Evolutionary conservation across 2,888 invertebrate genomes (phyloP).

Genomic region (Idaea dimidiata): DNA sequence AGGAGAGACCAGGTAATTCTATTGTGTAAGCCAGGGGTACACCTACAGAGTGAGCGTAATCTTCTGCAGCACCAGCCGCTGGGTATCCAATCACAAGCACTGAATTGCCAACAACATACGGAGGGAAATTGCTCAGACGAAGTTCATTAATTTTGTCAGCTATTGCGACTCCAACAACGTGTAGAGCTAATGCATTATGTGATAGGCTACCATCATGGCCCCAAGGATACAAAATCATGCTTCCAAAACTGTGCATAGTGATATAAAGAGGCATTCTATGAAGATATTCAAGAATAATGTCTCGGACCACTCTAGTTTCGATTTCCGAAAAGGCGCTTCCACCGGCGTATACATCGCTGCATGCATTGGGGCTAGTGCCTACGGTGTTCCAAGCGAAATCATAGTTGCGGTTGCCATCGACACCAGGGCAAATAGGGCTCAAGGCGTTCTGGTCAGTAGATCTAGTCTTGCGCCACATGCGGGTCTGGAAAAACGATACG

Average conservation of each 20-base stretch:
- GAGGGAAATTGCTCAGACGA: conserved; percentile 53
- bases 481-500: conserved; percentile 53
- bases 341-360: conserved; percentile 83
- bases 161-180: conserved; percentile 61
- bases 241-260: conserved; percentile 88
- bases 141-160: conserved; percentile 56
- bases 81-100: conserved; percentile 74
- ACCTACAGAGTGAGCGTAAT: conserved; percentile 81
- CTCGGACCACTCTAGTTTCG: conserved; percentile 82
- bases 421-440: conserved; percentile 84
- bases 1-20: conserved; percentile 81
- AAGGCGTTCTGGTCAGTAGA: conserved; percentile 57
- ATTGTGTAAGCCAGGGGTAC: conserved; percentile 82
- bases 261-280: conserved; percentile 82
- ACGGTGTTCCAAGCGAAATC: conserved; percentile 84
- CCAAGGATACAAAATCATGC: conserved; percentile 85
- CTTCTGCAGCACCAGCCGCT: conserved; percentile 83
- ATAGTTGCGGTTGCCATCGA: conserved; percentile 89
- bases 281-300: conserved; percentile 76
- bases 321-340: conserved; percentile 83
- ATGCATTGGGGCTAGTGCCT: conserved; percentile 78
- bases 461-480: conserved; percentile 87
- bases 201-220: conserved; percentile 80
- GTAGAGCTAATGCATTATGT: conserved; percentile 66
- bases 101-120: conserved; percentile 77